Evolutionary conservation across 2,888 invertebrate species (phyloP).

Genomic region (Cylloceria caligata): DNA sequence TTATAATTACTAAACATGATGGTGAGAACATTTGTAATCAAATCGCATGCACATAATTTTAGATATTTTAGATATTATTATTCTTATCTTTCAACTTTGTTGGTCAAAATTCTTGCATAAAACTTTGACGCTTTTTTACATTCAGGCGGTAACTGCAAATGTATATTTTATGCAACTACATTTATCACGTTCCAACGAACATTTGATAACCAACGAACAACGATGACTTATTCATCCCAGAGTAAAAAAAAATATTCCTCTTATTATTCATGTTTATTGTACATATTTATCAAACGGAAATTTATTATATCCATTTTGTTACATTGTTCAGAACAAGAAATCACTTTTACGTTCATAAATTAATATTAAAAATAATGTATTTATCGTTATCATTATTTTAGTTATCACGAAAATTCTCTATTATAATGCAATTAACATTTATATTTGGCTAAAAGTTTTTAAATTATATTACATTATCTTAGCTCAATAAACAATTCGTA

Average conservation of each 20-base stretch:
- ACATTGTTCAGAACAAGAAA: neutral
- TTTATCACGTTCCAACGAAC: neutral
- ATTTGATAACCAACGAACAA: neutral
- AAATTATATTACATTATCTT: neutral
- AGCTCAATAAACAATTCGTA: slow-evolving; percentile 17
- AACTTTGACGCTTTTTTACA: neutral
- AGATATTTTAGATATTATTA: neutral
- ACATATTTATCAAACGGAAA: no score
- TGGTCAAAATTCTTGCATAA: neutral
- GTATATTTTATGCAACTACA: neutral
- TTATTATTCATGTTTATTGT: neutral
- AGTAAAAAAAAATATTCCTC: neutral
- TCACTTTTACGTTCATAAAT: neutral
- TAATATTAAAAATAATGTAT: neutral
- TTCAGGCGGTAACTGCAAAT: neutral
- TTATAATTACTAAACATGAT: slow-evolving; percentile 1
- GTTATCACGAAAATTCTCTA: neutral
- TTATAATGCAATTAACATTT: no score
- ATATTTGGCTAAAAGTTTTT: neutral
- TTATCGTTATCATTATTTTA: neutral
- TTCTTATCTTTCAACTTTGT: neutral
- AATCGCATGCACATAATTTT: neutral
- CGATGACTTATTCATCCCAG: neutral
- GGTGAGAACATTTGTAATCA: neutral
- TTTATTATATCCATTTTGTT: neutral